These are phyloP conservation scores for Saturnia japonica DNA, from an alignment of 2,888 invertebrate species.

Conservation along the genomic window DNA sequence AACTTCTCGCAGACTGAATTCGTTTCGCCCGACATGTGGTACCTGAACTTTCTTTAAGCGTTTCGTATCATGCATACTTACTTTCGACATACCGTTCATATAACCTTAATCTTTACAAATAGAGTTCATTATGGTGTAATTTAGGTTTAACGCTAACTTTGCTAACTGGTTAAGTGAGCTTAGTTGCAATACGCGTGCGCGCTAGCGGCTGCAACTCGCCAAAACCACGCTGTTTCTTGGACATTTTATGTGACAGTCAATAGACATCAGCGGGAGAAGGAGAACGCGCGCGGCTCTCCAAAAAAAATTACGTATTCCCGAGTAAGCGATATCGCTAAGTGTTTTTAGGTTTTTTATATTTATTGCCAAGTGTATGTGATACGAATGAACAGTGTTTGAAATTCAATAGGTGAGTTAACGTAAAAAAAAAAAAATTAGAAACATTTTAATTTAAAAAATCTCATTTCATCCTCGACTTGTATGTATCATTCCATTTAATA, in stretches of 20 bases:
- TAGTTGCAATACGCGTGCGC: slow-evolving; percentile 72
- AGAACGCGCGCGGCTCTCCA: slow-evolving; percentile 45
- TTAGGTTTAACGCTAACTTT: slow-evolving; percentile 30
- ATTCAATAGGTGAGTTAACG: neutral
- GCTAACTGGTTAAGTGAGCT: slow-evolving; percentile 37
- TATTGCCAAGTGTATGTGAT: neutral
- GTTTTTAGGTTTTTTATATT: neutral
- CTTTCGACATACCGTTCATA: slow-evolving; percentile 20
- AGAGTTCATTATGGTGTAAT: slow-evolving; percentile 42
- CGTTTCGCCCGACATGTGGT: slow-evolving; percentile 54
- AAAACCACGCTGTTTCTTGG: slow-evolving; percentile 56
- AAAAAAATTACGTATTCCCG: neutral
- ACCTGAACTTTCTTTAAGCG: slow-evolving; percentile 63
- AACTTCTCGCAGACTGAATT: slow-evolving; percentile 47
- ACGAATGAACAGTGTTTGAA: neutral
- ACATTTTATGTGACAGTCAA: slow-evolving; percentile 65
- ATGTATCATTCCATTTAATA: neutral
- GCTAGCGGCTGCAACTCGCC: slow-evolving; percentile 63
- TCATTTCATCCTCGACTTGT: neutral
- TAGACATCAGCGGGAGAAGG: slow-evolving; percentile 49
- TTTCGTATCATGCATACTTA: slow-evolving; percentile 43
- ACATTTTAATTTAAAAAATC: neutral
- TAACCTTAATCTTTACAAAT: slow-evolving; percentile 31
- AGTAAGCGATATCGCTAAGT: slow-evolving; percentile 30
- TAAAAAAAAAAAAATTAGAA: neutral